Evolutionary conservation across 1,140 invertebrate species (phyloP).

Genomic region (Sycophila sp.): DNA sequence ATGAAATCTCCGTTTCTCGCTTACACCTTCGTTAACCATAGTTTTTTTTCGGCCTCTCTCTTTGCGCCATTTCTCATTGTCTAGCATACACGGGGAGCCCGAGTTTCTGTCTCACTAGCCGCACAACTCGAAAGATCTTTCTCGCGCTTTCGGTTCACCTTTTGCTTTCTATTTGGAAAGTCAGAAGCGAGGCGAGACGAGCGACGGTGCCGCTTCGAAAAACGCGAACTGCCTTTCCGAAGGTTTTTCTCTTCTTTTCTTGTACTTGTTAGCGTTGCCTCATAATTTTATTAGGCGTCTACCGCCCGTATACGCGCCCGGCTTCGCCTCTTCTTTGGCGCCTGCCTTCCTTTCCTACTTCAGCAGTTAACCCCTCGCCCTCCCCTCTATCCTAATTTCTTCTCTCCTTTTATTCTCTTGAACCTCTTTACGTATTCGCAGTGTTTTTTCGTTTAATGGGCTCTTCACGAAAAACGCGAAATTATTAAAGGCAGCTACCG

Average conservation of each 20-base stretch:
- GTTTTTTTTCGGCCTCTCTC: no score
- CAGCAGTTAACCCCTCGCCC: no score
- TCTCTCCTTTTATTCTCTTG: not conserved
- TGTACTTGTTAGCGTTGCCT: conserved; percentile 20
- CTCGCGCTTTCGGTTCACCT: not conserved
- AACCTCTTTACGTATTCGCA: conserved; percentile 23
- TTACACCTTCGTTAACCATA: no score
- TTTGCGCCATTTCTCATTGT: conserved; percentile 16
- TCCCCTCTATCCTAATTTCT: not conserved
- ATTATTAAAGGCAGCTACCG: conserved; percentile 10
- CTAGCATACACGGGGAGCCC: no score
- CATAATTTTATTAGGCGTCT: conserved; percentile 37
- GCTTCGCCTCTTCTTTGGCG: not conserved
- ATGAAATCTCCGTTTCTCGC: not conserved
- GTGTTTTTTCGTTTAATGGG: conserved; percentile 31
- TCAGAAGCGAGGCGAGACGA: not conserved
- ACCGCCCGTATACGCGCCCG: not conserved
- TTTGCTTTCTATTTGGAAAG: not conserved
- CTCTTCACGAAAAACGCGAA: conserved; percentile 20
- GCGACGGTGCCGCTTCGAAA: conserved; percentile 15
- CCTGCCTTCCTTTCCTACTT: no score
- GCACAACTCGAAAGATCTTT: not conserved
- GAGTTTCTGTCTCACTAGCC: no score
- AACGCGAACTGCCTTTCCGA: conserved; percentile 18
- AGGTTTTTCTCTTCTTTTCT: conserved; percentile 21